Conservation (phyloP, 2,113 vertebrate species). For the Hucho hucho region DNA sequence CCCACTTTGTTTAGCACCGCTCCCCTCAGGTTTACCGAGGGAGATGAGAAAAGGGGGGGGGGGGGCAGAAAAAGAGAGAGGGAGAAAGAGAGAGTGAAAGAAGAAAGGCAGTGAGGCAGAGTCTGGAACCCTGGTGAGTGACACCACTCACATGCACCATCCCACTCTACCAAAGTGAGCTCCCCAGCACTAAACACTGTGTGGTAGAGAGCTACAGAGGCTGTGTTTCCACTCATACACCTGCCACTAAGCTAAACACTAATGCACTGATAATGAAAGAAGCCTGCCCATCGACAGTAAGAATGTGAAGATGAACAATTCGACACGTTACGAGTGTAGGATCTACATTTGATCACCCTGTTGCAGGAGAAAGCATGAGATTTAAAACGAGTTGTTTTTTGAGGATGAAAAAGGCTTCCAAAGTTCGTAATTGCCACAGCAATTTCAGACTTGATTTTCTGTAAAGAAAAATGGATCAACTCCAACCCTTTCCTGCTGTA, state of each 20-base stretch:
- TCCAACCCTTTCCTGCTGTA: too few relatives aligned
- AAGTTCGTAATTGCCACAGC: too few relatives aligned
- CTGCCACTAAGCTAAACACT: background rate
- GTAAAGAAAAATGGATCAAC: too few relatives aligned
- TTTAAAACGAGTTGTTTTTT: too few relatives aligned
- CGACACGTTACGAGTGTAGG: too few relatives aligned
- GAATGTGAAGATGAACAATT: too few relatives aligned
- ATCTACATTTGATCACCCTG: too few relatives aligned
- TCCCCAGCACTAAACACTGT: background rate
- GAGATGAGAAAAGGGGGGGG: background rate
- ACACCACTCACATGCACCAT: background rate
- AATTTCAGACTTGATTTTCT: too few relatives aligned
- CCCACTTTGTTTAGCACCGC: conserved; percentile 18
- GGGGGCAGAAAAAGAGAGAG: background rate
- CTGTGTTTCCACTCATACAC: conserved; percentile 4
- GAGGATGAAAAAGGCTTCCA: too few relatives aligned
- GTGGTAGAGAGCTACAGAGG: background rate
- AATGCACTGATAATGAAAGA: background rate
- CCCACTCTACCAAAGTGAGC: background rate
- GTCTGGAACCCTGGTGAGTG: background rate
- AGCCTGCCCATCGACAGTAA: too few relatives aligned
- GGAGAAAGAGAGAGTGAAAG: background rate
- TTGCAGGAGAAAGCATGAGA: too few relatives aligned
- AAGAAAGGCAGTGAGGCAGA: background rate
- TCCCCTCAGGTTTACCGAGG: conserved; percentile 21